Conservation (phyloP, 2,888 invertebrate species). For the Limnephilus lunatus region DNA sequence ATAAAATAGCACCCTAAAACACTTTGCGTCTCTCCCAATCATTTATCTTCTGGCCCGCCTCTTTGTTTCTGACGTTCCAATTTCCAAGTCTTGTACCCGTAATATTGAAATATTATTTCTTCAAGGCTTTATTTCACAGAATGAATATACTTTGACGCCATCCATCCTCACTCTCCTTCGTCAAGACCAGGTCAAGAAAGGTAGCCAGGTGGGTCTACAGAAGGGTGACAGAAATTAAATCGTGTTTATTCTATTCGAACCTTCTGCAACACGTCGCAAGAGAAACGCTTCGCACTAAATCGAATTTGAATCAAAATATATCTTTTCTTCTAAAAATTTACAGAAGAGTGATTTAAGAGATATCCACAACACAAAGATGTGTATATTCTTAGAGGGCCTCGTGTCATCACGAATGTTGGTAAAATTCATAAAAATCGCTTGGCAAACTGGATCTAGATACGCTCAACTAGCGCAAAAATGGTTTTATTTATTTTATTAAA, state of each 20-base stretch:
- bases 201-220: neutral
- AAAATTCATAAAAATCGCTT: too few relatives aligned
- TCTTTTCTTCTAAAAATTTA: neutral
- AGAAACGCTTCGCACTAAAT: neutral
- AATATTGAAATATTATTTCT: neutral
- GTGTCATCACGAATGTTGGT: too few relatives aligned
- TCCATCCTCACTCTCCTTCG: neutral
- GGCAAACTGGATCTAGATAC: too few relatives aligned
- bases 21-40: neutral
- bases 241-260: neutral
- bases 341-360: neutral
- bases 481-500: too few relatives aligned
- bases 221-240: neutral
- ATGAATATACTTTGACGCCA: neutral
- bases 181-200: neutral
- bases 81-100: neutral
- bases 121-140: neutral
- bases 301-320: neutral
- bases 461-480: too few relatives aligned
- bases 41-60: neutral
- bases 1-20: neutral
- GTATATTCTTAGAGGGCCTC: too few relatives aligned
- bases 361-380: too few relatives aligned
- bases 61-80: neutral
- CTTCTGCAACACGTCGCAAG: neutral